Percentiles rank a stretch among this genome's conserved stretches.
Conservation (phyloP, 2,113 vertebrate genomes). For the Etia nguti region DNA sequence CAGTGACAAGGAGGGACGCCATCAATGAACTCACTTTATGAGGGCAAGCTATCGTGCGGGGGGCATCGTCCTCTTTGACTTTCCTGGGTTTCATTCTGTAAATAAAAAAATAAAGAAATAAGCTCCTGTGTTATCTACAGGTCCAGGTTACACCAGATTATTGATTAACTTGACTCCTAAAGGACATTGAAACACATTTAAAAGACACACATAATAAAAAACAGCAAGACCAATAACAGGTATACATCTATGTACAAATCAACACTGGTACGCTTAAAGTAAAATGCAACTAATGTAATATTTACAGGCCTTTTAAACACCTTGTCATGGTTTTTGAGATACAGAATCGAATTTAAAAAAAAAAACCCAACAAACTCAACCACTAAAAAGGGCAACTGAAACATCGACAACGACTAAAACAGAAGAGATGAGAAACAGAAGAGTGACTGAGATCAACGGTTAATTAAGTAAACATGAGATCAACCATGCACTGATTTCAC, state of each 20-base stretch:
- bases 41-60: conserved; percentile 97
- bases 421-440: neutral
- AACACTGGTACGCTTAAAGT: neutral
- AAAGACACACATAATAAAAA: neutral
- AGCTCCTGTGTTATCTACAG: neutral
- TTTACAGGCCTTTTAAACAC: neutral
- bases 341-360: neutral
- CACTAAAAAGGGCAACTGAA: neutral
- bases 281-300: neutral
- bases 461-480: neutral
- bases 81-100: conserved; percentile 98
- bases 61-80: conserved; percentile 97
- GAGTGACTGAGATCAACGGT: neutral
- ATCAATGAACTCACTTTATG: conserved; percentile 87
- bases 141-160: neutral
- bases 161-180: neutral
- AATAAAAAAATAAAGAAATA: neutral
- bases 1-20: neutral
- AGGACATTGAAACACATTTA: neutral
- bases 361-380: fast-evolving
- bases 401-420: neutral
- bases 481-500: fast-evolving
- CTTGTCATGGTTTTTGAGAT: neutral
- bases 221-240: neutral
- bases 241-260: neutral